These are phyloP conservation scores for Corapipo altera DNA, from an alignment of 2,113 vertebrate genomes.

Conservation along the genomic window DNA sequence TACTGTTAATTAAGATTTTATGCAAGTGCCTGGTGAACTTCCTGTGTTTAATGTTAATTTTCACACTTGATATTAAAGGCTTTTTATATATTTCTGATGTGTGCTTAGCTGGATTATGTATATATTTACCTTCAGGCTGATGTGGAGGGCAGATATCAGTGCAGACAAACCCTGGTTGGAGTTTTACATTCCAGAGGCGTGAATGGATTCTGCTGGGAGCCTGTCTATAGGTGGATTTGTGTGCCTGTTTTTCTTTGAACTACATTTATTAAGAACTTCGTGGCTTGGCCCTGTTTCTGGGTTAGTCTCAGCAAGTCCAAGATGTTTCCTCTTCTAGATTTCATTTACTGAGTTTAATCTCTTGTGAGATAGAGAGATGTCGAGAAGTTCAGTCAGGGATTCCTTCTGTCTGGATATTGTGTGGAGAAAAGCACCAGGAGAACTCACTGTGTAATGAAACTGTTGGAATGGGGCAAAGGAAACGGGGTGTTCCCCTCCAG, in stretches of 20 bases:
- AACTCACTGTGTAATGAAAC: background rate
- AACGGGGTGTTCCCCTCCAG: background rate
- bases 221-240: background rate
- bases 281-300: slow-evolving; percentile 32
- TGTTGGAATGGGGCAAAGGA: background rate
- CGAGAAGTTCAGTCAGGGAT: background rate
- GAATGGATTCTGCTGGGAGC: slow-evolving; percentile 22
- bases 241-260: background rate
- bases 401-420: background rate
- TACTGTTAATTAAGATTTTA: background rate
- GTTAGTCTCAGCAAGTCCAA: slow-evolving; percentile 25
- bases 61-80: background rate
- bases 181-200: background rate
- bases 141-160: background rate
- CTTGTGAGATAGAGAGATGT: background rate
- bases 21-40: background rate
- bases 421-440: background rate
- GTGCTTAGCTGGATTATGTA: background rate
- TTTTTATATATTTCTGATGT: accelerated
- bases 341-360: background rate
- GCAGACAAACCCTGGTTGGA: background rate
- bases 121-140: background rate
- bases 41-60: background rate
- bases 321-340: background rate
- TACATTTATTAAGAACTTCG: background rate